A percentile compares a stretch with the other conserved stretches of the same genome.
These are phyloP conservation scores for Drosophila hydei DNA, from an alignment of 1,140 invertebrate species.

Conservation along the genomic window DNA sequence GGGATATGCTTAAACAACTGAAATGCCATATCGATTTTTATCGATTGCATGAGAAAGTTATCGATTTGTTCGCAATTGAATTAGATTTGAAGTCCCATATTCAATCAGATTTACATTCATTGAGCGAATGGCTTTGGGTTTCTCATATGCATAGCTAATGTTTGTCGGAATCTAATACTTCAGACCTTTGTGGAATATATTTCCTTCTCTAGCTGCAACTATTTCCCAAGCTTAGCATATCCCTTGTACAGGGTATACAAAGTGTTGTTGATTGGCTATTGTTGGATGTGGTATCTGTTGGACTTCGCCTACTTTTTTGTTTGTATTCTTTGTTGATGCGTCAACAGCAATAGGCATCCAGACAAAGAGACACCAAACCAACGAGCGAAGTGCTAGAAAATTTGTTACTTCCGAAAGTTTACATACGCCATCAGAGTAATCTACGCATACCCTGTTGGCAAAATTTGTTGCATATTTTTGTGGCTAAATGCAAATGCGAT, in stretches of 20 bases:
- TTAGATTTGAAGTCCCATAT: too few relatives aligned
- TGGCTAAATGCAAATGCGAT: slow-evolving; percentile 11
- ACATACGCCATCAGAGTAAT: slow-evolving; percentile 18
- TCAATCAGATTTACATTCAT: too few relatives aligned
- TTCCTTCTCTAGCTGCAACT: too few relatives aligned
- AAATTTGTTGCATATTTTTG: slow-evolving; percentile 35
- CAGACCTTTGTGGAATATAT: too few relatives aligned
- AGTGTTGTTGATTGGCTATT: slow-evolving; percentile 7
- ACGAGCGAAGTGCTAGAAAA: slow-evolving; percentile 40
- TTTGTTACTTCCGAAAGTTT: slow-evolving; percentile 37
- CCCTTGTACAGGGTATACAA: neutral
- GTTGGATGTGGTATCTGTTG: slow-evolving; percentile 1
- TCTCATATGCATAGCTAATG: too few relatives aligned
- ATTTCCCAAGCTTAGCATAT: neutral
- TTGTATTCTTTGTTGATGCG: neutral
- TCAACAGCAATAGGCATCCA: slow-evolving; percentile 1
- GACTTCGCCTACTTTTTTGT: neutral
- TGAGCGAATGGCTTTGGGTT: too few relatives aligned
- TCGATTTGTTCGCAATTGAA: too few relatives aligned
- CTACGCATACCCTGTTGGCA: slow-evolving; percentile 2
- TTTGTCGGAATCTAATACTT: too few relatives aligned
- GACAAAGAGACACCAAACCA: neutral
- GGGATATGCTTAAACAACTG: too few relatives aligned
- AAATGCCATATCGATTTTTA: too few relatives aligned
- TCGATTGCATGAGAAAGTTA: too few relatives aligned